These are phyloP conservation scores for Tetragonula carbonaria DNA, from an alignment of 2,888 invertebrate genomes.

Conservation along the genomic window DNA sequence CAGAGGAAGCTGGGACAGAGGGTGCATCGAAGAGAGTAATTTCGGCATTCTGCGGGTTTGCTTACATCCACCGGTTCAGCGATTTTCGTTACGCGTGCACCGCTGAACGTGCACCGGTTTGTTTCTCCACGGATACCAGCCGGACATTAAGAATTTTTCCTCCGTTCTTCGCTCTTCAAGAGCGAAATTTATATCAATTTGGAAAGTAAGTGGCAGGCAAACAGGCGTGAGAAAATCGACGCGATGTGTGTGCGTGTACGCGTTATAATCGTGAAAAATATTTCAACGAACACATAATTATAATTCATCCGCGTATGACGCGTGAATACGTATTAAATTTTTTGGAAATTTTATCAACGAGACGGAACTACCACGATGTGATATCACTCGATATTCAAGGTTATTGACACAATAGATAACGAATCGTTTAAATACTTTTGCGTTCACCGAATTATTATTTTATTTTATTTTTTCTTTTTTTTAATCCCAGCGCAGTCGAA, in stretches of 20 bases:
- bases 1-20: slow-evolving; percentile 75
- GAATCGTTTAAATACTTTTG: neutral
- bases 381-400: neutral
- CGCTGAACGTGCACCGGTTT: slow-evolving; percentile 55
- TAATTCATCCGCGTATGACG: neutral
- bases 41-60: slow-evolving; percentile 83
- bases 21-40: slow-evolving; percentile 82
- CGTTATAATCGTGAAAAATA: neutral
- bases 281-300: neutral
- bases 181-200: neutral
- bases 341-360: neutral
- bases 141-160: slow-evolving; percentile 33
- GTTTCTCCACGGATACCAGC: slow-evolving; percentile 41
- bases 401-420: neutral
- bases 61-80: slow-evolving; percentile 80
- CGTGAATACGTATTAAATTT: neutral
- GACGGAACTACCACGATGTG: neutral
- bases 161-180: neutral
- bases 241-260: no score
- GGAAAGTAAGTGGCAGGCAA: no score
- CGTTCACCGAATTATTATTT: no score
- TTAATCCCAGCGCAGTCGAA: no score
- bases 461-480: no score
- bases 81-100: slow-evolving; percentile 71
- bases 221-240: no score